Conservation (phyloP, 2,113 vertebrate genomes). For the Lasiurus borealis region DNA sequence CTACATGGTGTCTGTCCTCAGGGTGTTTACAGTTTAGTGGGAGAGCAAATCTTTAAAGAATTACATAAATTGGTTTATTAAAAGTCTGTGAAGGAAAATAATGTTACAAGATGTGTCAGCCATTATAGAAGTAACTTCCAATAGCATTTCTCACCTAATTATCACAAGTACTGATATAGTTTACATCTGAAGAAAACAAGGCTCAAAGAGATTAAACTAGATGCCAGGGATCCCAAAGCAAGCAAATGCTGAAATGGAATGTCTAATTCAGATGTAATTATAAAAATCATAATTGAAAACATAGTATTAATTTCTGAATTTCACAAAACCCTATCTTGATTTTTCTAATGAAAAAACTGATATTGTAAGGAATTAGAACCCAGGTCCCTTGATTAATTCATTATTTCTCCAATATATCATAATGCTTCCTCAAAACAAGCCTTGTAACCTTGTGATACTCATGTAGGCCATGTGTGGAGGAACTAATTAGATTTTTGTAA, state of each 20-base stretch:
- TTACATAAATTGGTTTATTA: neutral
- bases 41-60: slow-evolving; percentile 31
- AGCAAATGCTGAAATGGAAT: slow-evolving; percentile 45
- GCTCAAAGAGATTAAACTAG: slow-evolving; percentile 1
- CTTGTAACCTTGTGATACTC: neutral
- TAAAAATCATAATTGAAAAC: slow-evolving; percentile 43
- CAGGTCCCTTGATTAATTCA: slow-evolving; percentile 41
- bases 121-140: neutral
- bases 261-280: slow-evolving; percentile 31
- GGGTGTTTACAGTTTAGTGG: neutral
- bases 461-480: neutral
- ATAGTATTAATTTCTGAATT: slow-evolving; percentile 26
- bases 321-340: slow-evolving; percentile 5
- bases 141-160: slow-evolving; percentile 41
- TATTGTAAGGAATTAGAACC: slow-evolving; percentile 8
- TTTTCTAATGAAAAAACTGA: slow-evolving; percentile 43
- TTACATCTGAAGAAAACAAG: slow-evolving; percentile 21
- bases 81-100: slow-evolving; percentile 2
- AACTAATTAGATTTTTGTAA: neutral
- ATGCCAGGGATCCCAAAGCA: neutral
- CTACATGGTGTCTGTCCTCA: neutral
- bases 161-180: neutral
- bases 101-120: neutral
- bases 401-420: neutral
- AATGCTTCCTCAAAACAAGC: slow-evolving; percentile 45